Conservation (phyloP, 2,113 vertebrate species). For the Callopanchax toddi region DNA sequence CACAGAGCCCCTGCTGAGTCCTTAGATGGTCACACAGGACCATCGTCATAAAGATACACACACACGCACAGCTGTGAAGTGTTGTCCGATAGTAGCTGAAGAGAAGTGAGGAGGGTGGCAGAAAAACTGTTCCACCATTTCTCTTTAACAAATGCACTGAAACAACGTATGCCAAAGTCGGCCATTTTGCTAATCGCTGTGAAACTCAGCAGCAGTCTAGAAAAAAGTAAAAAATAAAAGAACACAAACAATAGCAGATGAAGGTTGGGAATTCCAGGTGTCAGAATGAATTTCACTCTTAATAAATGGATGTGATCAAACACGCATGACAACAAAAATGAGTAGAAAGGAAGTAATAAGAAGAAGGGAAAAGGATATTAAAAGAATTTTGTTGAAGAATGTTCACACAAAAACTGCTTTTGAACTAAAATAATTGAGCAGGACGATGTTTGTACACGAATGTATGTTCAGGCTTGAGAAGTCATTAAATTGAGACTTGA, state of each 20-base stretch:
- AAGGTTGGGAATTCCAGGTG: background rate
- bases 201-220: slow-evolving; percentile 46
- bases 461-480: too few species aligned
- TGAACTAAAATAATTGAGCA: too few species aligned
- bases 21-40: slow-evolving; percentile 35
- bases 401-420: too few species aligned
- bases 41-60: slow-evolving; percentile 25
- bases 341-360: too few species aligned
- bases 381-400: background rate
- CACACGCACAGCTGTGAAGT: slow-evolving; percentile 23
- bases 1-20: slow-evolving; percentile 36
- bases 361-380: background rate
- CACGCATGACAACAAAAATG: too few species aligned
- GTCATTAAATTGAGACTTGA: too few species aligned
- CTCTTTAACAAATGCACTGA: slow-evolving; percentile 48
- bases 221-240: slow-evolving; percentile 23
- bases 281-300: slow-evolving; percentile 23
- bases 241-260: slow-evolving; percentile 6
- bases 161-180: slow-evolving; percentile 47
- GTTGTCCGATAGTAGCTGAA: slow-evolving; percentile 34
- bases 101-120: slow-evolving; percentile 12
- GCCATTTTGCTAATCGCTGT: slow-evolving; percentile 70
- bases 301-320: slow-evolving; percentile 12
- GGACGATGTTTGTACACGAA: too few species aligned
- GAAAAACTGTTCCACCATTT: slow-evolving; percentile 53